These are phyloP conservation scores for Lophotis ruficrista DNA, from an alignment of 2,113 vertebrate genomes.

Conservation along the genomic window DNA sequence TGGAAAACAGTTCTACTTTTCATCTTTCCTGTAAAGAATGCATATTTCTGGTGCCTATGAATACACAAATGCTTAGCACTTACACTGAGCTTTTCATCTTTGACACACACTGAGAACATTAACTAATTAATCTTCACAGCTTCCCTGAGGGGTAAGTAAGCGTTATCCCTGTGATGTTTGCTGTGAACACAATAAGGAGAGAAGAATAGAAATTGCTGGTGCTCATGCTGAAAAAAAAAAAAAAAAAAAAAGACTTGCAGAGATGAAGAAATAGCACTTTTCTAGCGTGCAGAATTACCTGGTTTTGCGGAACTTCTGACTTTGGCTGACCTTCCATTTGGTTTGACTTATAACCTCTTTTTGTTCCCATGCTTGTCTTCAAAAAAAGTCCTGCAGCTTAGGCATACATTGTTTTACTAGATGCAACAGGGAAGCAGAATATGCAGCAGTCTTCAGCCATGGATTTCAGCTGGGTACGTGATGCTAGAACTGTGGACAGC, in stretches of 20 bases:
- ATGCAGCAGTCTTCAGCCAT: neutral
- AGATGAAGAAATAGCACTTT: neutral
- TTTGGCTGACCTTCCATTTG: neutral
- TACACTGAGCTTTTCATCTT: slow-evolving; percentile 14
- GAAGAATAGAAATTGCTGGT: neutral
- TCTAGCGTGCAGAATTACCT: neutral
- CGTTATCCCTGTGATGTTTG: neutral
- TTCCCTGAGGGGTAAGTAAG: neutral
- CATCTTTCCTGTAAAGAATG: neutral
- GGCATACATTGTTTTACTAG: neutral
- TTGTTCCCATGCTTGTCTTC: neutral
- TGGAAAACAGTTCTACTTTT: neutral
- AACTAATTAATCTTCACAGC: slow-evolving; percentile 42
- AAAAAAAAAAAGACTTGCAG: neutral
- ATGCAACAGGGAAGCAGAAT: neutral
- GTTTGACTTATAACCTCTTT: neutral
- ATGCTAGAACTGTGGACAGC: neutral
- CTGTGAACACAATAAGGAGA: neutral
- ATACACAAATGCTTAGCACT: neutral
- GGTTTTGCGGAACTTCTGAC: neutral
- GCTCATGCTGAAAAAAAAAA: neutral
- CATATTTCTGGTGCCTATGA: neutral
- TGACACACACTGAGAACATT: neutral
- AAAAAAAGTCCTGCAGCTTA: neutral
- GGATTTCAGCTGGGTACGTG: neutral